These are phyloP conservation scores for Drosophila rufa DNA, from an alignment of 1,140 invertebrate genomes.

Conservation along the genomic window DNA sequence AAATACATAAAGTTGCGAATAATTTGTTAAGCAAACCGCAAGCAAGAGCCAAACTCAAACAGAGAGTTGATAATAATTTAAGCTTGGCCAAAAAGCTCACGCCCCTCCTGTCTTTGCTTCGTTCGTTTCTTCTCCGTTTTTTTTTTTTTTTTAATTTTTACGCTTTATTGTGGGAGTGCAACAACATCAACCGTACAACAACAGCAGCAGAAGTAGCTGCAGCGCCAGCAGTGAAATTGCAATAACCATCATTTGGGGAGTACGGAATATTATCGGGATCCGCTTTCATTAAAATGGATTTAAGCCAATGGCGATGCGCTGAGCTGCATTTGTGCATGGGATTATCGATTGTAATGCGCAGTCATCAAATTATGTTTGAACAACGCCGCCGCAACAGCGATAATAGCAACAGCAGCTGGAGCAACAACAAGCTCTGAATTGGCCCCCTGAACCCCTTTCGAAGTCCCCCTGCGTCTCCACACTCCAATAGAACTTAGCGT, in stretches of 20 bases:
- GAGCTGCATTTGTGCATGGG: constrained; percentile 79
- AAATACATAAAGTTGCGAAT: neutral
- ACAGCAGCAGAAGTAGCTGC: constrained; percentile 1
- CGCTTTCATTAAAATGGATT: constrained; percentile 79
- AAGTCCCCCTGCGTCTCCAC: constrained; percentile 12
- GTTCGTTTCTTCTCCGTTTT: constrained; percentile 20
- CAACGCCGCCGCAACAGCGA: constrained; percentile 52
- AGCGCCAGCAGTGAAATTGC: constrained; percentile 33
- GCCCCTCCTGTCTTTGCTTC: constrained; percentile 34
- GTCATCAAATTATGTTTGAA: constrained; percentile 76
- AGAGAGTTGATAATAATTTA: constrained; percentile 50
- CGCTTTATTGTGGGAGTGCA: constrained; percentile 44
- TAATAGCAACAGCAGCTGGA: constrained; percentile 39
- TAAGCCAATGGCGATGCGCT: constrained; percentile 71
- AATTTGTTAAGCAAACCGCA: constrained; percentile 18
- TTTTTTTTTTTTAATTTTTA: neutral
- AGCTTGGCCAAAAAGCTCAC: constrained; percentile 52
- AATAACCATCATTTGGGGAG: constrained; percentile 62
- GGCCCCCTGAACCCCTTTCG: constrained; percentile 32
- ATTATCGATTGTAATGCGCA: constrained; percentile 83
- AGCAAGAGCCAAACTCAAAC: constrained; percentile 27
- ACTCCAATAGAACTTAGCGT: constrained; percentile 33
- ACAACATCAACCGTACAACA: constrained; percentile 28
- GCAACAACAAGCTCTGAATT: constrained; percentile 65
- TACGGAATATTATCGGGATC: constrained; percentile 63